Percentiles rank a stretch among this genome's conserved stretches.
Conservation (phyloP, 1,140 invertebrate species). For the Caenorhabditis remanei region DNA sequence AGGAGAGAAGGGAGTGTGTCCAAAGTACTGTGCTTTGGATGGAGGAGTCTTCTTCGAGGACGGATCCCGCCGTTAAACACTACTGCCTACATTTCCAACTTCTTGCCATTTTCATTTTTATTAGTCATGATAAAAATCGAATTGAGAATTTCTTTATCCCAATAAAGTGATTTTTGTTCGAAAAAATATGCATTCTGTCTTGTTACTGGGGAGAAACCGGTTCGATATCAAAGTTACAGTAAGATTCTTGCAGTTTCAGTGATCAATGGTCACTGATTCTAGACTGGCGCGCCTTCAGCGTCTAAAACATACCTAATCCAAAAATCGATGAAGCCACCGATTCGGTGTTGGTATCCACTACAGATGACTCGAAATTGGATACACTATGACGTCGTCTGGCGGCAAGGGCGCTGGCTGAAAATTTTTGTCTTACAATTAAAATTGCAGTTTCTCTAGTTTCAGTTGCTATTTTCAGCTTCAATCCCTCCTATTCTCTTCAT, state of each 20-base stretch:
- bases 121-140: slow-evolving; percentile 9
- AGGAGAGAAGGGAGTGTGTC: slow-evolving; percentile 65
- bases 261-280: not conserved
- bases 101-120: not conserved
- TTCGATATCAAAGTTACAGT: not conserved
- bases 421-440: not conserved
- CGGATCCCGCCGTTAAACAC: slow-evolving; percentile 66
- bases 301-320: slow-evolving; percentile 5
- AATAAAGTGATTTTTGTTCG: not conserved
- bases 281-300: no score
- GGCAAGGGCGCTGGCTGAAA: not conserved
- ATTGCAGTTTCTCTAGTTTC: not conserved
- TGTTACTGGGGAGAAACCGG: not conserved
- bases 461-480: not conserved
- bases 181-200: not conserved
- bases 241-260: not conserved
- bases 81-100: not conserved
- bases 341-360: slow-evolving; percentile 22
- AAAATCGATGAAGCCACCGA: slow-evolving; percentile 14
- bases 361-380: slow-evolving; percentile 36
- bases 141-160: not conserved
- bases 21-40: slow-evolving; percentile 73
- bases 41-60: slow-evolving; percentile 75
- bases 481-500: not conserved
- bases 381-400: slow-evolving; percentile 43